These are phyloP conservation scores for Homarus gammarus DNA, from an alignment of 2,888 invertebrate species.

Conservation along the genomic window DNA sequence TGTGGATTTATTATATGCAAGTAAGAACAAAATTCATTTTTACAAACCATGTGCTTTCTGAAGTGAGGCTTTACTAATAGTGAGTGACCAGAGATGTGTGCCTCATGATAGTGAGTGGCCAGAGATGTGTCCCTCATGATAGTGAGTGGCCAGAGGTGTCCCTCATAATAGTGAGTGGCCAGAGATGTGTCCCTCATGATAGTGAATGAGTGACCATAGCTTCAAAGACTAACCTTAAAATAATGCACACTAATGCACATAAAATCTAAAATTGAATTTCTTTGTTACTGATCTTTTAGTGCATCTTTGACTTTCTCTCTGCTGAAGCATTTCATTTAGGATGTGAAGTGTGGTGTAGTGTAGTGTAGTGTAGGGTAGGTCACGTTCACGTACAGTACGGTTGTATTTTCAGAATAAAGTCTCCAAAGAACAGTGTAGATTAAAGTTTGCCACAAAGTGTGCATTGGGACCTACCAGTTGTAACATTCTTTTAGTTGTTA, in stretches of 20 bases:
- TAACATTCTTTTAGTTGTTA: constrained; percentile 4
- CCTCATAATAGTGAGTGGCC: background rate
- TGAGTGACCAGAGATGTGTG: background rate
- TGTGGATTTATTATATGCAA: background rate
- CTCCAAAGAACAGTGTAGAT: background rate
- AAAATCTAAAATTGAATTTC: too few relatives aligned
- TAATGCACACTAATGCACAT: too few relatives aligned
- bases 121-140: background rate
- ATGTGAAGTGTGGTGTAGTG: background rate
- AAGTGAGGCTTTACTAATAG: background rate
- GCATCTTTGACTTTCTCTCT: background rate
- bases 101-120: background rate
- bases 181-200: too few relatives aligned
- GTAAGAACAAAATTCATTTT: too few relatives aligned
- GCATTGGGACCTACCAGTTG: background rate
- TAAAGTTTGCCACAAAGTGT: background rate
- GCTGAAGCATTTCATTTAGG: background rate
- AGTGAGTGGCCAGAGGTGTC: background rate
- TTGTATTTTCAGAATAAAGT: background rate
- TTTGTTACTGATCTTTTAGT: too few relatives aligned
- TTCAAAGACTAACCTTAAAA: too few relatives aligned
- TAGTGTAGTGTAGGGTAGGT: background rate
- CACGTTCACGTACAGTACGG: background rate
- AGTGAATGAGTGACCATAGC: too few relatives aligned
- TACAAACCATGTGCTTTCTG: too few relatives aligned